Base-by-base conservation (phyloP, 2,888 invertebrate genomes). In the Parnassius mnemosyne region DNA sequence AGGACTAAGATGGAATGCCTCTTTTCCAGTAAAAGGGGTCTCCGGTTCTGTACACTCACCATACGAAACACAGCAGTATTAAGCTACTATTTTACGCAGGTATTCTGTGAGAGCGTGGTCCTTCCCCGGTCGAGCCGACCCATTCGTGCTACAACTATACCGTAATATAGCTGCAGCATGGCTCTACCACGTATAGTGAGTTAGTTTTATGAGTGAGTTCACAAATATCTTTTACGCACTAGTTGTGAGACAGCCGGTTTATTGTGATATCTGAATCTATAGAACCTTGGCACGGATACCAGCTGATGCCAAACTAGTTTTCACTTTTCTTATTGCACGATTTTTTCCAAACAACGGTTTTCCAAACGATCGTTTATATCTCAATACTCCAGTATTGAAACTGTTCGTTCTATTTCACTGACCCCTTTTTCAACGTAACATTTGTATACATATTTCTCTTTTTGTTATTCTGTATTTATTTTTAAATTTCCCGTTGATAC, bases 211-310 rank as follows among this genome's bases (percentile, higher is more conserved):
- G n/a, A n/a, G 25, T n/a, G 13, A 41, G 34, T 52, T 58, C 51
- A 41, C 50, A 44, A 16, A n/a, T 9, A 46, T 59, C 47, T 44
- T 34, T 12, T 42, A 53, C 43, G 54, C 60, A 43, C 50, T 25
- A 44, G 55, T 56, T 54, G 51, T 43, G 43, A 58, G 55, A 62
- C 65, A 57, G 69, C 69, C 70, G 67, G 69, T 72, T 69, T 70
- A 67, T 71, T 74, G 67, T 73, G 69, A 74, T 77, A 73, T 70
- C 65, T 69, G 47, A 69, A 66, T 63, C 65, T 50, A n/a, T 51
- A 49, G 57, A 69, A 67, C 78, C 78, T 76, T 78, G 76, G 70
- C 79, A 78, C 66, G 61, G 68, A 71, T 75, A 66, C 20, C 61
- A 53, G 64, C 47, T 65, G 67, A 66, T 69, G 55, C 46, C 54